These are phyloP conservation scores for Sesia bembeciformis DNA, from an alignment of 2,888 invertebrate genomes.

Conservation along the genomic window DNA sequence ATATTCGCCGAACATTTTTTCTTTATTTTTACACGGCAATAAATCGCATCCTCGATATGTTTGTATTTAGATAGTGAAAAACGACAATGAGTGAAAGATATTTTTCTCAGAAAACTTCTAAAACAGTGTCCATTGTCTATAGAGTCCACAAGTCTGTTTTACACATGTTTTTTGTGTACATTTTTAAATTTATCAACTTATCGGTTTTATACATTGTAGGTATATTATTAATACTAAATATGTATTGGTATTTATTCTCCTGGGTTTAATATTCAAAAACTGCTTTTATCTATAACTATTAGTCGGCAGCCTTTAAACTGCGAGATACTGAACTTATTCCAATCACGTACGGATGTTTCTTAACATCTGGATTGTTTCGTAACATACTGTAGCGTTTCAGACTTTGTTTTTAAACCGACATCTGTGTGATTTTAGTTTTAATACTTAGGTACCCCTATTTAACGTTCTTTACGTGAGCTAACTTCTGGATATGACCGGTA, in stretches of 20 bases:
- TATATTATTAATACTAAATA: no score
- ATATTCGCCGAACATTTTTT: no score
- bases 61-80: constrained; percentile 4
- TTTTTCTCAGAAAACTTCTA: no score
- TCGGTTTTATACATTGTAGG: no score
- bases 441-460: constrained; percentile 29
- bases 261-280: constrained; percentile 56
- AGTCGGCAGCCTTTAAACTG: constrained; percentile 13
- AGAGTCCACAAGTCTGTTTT: no score
- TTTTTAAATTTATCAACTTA: no score
- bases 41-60: constrained; percentile 1
- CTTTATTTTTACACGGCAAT: neutral
- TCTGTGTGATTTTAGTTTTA: constrained; percentile 29
- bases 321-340: constrained; percentile 25
- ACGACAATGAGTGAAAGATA: no score
- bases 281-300: constrained; percentile 32
- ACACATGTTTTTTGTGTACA: no score
- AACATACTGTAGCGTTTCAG: constrained; percentile 38
- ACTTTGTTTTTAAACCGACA: constrained; percentile 55
- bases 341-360: constrained; percentile 53
- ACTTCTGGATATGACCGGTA: neutral
- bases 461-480: constrained; percentile 9
- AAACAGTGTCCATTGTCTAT: no score
- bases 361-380: constrained; percentile 66
- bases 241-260: constrained; percentile 24